Evolutionary conservation across 35 echinoderm and acorn worm genomes (phyloP).

Genomic region (Nesometra sesokonis): DNA sequence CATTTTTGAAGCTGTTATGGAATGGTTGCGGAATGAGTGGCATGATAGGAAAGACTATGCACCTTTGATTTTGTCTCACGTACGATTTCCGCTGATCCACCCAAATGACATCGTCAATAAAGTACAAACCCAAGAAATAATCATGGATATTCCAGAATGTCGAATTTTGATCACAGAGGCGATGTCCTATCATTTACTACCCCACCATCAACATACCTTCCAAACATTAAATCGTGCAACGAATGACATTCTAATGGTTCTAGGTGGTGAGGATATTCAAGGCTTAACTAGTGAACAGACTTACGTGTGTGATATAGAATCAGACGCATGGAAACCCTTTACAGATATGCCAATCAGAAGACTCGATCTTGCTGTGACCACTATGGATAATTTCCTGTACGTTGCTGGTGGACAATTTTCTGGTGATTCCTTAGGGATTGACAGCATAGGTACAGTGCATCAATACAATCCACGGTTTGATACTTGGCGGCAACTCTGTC

Average conservation of each 20-base stretch:
- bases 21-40: not conserved
- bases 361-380: slow-evolving; percentile 44
- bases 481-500: slow-evolving; percentile 56
- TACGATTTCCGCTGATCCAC: not conserved
- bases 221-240: slow-evolving; percentile 10
- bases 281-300: slow-evolving; percentile 21
- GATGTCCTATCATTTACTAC: not conserved
- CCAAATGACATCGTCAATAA: not conserved
- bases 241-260: slow-evolving; percentile 5
- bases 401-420: slow-evolving; percentile 80
- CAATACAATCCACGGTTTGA: slow-evolving; percentile 27
- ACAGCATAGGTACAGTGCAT: slow-evolving; percentile 73
- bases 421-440: slow-evolving; percentile 37
- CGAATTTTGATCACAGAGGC: not conserved
- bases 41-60: not conserved
- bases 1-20: not conserved
- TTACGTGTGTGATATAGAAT: slow-evolving; percentile 33
- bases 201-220: not conserved
- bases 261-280: slow-evolving; percentile 59
- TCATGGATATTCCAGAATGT: not conserved
- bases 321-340: slow-evolving; percentile 18
- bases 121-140: not conserved
- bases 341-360: slow-evolving; percentile 36
- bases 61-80: not conserved
- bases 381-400: slow-evolving; percentile 48